These are phyloP conservation scores for Albula goreensis DNA, from an alignment of 2,113 vertebrate species.

Conservation along the genomic window DNA sequence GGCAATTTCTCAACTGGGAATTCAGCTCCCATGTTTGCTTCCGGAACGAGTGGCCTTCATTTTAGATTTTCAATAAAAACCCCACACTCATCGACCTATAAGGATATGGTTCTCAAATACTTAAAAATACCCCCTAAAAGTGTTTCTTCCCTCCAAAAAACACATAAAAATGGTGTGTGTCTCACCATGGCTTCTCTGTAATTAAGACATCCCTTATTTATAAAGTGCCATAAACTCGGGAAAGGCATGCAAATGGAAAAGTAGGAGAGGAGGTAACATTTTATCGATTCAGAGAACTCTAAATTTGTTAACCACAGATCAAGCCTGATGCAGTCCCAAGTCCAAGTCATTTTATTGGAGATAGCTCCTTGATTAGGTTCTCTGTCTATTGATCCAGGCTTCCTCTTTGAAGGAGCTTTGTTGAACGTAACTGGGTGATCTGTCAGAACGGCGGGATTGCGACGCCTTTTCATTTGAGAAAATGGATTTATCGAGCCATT, in stretches of 20 bases:
- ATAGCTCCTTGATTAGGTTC: neutral
- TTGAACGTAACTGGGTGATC: neutral
- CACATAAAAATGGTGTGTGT: too few relatives aligned
- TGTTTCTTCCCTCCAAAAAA: too few relatives aligned
- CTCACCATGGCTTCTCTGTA: too few relatives aligned
- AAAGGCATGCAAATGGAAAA: neutral
- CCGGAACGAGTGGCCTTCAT: too few relatives aligned
- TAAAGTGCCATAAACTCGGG: too few relatives aligned
- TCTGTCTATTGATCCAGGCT: neutral
- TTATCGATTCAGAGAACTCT: neutral
- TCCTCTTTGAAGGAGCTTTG: neutral
- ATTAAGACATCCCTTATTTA: too few relatives aligned
- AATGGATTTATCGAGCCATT: constrained; percentile 3
- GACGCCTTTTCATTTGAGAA: neutral
- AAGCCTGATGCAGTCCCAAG: neutral
- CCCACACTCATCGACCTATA: too few relatives aligned
- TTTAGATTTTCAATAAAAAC: too few relatives aligned
- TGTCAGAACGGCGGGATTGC: neutral
- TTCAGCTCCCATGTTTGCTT: too few relatives aligned
- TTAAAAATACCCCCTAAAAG: too few relatives aligned
- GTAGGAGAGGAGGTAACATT: neutral
- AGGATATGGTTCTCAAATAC: too few relatives aligned
- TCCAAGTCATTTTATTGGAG: neutral
- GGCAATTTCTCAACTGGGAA: too few relatives aligned
- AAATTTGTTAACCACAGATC: neutral